These are phyloP conservation scores for Aurelia aurita complex sp. Pacific DNA, from an alignment of 30 jellyfish, hydroid and myxozoan genomes.

Conservation along the genomic window DNA sequence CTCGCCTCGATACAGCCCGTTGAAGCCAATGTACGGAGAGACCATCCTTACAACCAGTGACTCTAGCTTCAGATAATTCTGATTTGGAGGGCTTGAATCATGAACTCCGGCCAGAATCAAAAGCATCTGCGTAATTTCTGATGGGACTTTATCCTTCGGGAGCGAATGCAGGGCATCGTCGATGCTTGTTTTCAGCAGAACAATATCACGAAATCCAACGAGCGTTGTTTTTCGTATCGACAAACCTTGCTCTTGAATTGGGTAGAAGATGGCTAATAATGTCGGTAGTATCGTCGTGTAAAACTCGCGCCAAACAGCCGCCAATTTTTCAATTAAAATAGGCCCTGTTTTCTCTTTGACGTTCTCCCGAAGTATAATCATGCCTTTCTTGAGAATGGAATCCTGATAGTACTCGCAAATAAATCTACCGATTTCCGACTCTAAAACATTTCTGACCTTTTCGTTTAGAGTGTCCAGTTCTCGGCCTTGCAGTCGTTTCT, in stretches of 20 bases:
- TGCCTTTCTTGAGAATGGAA: constrained; percentile 82
- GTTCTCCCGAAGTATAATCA: constrained; percentile 78
- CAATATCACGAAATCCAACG: constrained; percentile 91
- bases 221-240: constrained; percentile 79
- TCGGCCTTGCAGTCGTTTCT: constrained; percentile 60
- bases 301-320: constrained; percentile 88
- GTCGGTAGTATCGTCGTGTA: constrained; percentile 80
- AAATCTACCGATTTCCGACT: constrained; percentile 78
- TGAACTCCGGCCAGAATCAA: constrained; percentile 88
- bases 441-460: constrained; percentile 75
- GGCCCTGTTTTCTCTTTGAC: constrained; percentile 87
- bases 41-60: constrained; percentile 76
- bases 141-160: constrained; percentile 66
- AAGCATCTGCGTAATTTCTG: constrained; percentile 85
- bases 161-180: constrained; percentile 68
- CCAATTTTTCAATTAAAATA: constrained; percentile 61
- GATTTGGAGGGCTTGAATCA: constrained; percentile 84
- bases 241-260: constrained; percentile 87
- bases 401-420: constrained; percentile 85
- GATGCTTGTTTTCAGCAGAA: constrained; percentile 79
- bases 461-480: constrained; percentile 84
- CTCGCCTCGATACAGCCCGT: constrained; percentile 75
- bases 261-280: constrained; percentile 85
- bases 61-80: constrained; percentile 85
- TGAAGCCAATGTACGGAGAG: constrained; percentile 86